phyloP scores from a whole-genome alignment of 2,797 vertebrate species.

The Meda fulgida region DNA sequence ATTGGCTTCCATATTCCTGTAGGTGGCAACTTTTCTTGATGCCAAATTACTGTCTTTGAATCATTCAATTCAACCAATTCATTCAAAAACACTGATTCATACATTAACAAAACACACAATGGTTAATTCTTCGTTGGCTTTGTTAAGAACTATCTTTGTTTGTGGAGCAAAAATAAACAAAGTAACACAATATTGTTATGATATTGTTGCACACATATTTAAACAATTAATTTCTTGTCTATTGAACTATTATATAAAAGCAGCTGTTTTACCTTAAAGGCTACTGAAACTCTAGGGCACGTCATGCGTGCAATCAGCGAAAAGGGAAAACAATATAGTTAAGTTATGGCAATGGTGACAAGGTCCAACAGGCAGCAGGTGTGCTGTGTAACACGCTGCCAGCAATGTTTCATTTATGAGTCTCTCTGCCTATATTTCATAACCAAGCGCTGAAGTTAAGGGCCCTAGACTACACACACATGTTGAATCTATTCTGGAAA shows the following conservation, averaged over 20 bases:
- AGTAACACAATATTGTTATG: not conserved
- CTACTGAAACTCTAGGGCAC: not conserved
- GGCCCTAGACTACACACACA: not conserved
- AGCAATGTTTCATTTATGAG: conserved; percentile 15
- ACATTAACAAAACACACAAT: not conserved
- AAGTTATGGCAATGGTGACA: conserved; percentile 30
- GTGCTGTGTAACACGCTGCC: conserved; percentile 26
- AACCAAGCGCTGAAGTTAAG: not conserved
- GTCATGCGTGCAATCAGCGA: not conserved
- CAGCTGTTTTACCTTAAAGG: not conserved
- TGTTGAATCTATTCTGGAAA: conserved; percentile 11
- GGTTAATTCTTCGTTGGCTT: not conserved
- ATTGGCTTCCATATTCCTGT: not conserved
- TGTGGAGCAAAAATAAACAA: not conserved
- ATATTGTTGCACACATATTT: not conserved
- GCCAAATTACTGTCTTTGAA: not conserved
- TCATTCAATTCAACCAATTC: not conserved
- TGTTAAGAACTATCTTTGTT: not conserved
- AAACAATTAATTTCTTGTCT: not conserved
- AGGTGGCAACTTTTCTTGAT: not conserved
- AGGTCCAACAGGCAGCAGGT: conserved; percentile 37
- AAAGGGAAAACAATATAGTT: conserved; percentile 11
- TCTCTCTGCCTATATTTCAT: conserved; percentile 19
- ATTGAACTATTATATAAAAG: not conserved
- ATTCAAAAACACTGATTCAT: not conserved